Conservation (phyloP, 2,113 vertebrate species). For the Ictidomys tridecemlineatus region DNA sequence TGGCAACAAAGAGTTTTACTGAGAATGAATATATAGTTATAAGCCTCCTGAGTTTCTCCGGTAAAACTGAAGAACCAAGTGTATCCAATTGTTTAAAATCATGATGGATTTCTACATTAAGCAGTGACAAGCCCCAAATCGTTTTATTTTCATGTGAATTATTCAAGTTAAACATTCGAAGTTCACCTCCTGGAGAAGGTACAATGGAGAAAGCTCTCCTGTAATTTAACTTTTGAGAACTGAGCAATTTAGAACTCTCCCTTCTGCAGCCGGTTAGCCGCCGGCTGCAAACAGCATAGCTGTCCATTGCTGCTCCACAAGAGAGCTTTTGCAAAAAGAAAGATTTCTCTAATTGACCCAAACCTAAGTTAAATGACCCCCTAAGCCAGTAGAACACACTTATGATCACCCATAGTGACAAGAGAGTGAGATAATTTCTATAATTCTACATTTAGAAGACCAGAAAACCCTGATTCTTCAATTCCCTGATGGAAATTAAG, state of each 20-base stretch:
- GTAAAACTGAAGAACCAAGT: conserved; percentile 62
- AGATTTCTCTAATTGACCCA: not conserved
- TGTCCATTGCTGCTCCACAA: not conserved
- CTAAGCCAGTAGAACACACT: not conserved
- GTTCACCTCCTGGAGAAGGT: conserved; percentile 61
- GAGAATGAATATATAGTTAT: conserved; percentile 59
- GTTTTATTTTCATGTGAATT: conserved; percentile 73
- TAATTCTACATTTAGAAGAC: not conserved
- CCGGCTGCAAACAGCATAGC: not conserved
- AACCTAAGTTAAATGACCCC: not conserved
- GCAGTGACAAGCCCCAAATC: conserved; percentile 56
- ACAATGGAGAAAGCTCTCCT: conserved; percentile 3
- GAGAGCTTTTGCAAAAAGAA: not conserved
- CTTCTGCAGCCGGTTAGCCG: not conserved
- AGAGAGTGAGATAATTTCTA: not conserved
- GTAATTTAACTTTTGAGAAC: conserved; percentile 55
- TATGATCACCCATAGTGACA: not conserved
- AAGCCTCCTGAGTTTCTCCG: conserved; percentile 17
- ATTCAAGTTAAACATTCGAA: conserved; percentile 51
- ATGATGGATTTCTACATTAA: conserved; percentile 68
- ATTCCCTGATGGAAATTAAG: not conserved
- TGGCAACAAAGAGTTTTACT: conserved; percentile 61
- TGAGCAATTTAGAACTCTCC: conserved; percentile 6
- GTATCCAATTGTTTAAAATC: conserved; percentile 69
- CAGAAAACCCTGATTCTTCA: not conserved